Conservation (phyloP, 2,888 invertebrate species). For the Tetragonisca angustula region DNA sequence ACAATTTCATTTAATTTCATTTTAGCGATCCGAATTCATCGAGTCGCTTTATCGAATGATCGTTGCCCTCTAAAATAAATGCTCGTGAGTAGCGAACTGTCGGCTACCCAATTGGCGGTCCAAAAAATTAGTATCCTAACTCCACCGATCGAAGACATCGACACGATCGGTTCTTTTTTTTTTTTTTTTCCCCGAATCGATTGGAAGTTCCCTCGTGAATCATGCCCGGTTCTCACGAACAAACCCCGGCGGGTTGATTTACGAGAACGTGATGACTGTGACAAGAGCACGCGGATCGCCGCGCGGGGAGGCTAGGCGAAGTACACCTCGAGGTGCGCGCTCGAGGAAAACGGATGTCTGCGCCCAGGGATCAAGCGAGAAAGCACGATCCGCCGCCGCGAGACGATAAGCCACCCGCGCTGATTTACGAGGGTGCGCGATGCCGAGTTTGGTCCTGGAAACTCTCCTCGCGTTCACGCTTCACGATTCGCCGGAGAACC, state of each 20-base stretch:
- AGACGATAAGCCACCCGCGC: conserved; percentile 61
- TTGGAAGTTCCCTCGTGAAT: neutral
- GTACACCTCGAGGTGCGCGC: neutral
- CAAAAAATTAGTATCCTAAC: too few relatives aligned
- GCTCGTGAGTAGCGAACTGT: too few relatives aligned
- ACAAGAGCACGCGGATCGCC: conserved; percentile 18
- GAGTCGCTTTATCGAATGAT: too few relatives aligned
- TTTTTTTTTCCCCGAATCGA: neutral
- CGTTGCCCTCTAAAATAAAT: too few relatives aligned
- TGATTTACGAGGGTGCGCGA: conserved; percentile 64
- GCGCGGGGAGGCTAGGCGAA: conserved; percentile 50
- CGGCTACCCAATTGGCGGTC: too few relatives aligned
- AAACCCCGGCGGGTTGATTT: conserved; percentile 47
- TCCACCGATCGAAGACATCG: too few relatives aligned
- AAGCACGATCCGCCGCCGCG: conserved; percentile 16
- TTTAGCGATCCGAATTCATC: too few relatives aligned
- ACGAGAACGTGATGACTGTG: conserved; percentile 37
- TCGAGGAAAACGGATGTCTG: conserved; percentile 3
- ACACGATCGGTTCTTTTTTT: too few relatives aligned
- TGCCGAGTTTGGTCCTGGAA: conserved; percentile 36
- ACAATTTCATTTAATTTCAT: too few relatives aligned
- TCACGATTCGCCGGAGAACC: neutral
- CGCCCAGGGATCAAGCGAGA: conserved; percentile 24
- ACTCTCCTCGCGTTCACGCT: conserved; percentile 38
- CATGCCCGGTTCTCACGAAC: conserved; percentile 42